A percentile compares a stretch with the other conserved stretches of the same genome.
Conservation (phyloP, 2,797 vertebrate species). For the Crocodylus rhombifer region DNA sequence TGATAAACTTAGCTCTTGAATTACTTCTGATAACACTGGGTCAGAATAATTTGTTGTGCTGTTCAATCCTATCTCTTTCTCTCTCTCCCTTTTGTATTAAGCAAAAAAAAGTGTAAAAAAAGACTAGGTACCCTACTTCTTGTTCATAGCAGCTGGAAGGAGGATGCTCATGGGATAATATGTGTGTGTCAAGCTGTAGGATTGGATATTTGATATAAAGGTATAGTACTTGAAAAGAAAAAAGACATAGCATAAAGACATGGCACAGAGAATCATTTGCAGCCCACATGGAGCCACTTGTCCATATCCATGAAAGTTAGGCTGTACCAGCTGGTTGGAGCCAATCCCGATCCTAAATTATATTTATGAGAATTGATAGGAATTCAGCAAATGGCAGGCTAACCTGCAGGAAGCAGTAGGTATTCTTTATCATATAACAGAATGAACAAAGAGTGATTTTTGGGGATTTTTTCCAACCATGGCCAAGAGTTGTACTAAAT, state of each 20-base stretch:
- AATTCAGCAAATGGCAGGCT: neutral
- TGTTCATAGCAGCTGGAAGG: constrained; percentile 11
- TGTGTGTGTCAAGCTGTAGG: neutral
- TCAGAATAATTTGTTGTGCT: constrained; percentile 22
- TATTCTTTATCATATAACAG: neutral
- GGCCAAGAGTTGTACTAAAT: neutral
- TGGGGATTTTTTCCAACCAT: neutral
- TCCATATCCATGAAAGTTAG: neutral
- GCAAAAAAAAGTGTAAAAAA: neutral
- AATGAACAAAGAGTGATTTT: neutral
- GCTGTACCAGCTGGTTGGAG: neutral
- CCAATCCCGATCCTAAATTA: neutral
- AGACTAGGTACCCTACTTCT: neutral
- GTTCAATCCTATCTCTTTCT: neutral
- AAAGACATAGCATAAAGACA: neutral
- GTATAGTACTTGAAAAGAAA: neutral
- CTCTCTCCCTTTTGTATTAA: neutral
- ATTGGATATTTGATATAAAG: neutral
- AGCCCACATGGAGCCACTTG: neutral
- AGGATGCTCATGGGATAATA: neutral
- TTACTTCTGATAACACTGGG: neutral
- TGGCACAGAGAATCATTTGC: neutral
- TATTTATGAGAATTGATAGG: neutral
- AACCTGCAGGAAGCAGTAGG: neutral
- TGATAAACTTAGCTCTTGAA: neutral